Conservation (phyloP, 2,113 vertebrate genomes). For the Aramus guarauna region DNA sequence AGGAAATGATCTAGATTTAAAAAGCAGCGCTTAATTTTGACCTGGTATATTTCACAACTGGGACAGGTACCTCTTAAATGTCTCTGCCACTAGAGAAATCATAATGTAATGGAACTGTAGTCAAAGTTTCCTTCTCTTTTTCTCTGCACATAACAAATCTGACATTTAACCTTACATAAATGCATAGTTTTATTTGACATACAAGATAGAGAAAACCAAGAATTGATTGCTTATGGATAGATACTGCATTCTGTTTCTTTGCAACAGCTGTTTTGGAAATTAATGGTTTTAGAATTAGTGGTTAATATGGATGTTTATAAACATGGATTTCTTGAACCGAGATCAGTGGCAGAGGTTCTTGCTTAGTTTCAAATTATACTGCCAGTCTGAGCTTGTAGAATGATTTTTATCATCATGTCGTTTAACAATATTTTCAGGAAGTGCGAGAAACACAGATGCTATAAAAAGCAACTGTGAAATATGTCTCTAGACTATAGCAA, state of each 20-base stretch:
- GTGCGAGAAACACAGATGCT: neutral
- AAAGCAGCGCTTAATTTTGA: neutral
- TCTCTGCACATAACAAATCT: neutral
- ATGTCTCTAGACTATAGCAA: neutral
- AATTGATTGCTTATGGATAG: neutral
- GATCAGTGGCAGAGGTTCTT: neutral
- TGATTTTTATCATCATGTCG: neutral
- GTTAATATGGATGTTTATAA: neutral
- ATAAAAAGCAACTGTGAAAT: neutral
- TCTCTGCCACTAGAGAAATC: neutral
- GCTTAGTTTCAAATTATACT: neutral
- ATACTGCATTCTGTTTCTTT: neutral
- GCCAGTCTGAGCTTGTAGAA: neutral
- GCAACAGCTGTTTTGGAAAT: neutral
- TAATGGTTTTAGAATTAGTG: neutral
- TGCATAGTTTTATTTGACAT: neutral
- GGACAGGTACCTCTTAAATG: neutral
- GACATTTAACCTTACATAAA: neutral
- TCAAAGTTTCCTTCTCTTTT: neutral
- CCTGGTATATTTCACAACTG: neutral
- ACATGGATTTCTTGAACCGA: neutral
- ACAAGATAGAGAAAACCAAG: neutral
- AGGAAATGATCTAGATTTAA: neutral
- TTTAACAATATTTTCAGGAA: neutral
- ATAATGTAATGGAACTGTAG: neutral